Base-by-base conservation (phyloP, 2,888 invertebrate species). In the Dilophus febrilis region DNA sequence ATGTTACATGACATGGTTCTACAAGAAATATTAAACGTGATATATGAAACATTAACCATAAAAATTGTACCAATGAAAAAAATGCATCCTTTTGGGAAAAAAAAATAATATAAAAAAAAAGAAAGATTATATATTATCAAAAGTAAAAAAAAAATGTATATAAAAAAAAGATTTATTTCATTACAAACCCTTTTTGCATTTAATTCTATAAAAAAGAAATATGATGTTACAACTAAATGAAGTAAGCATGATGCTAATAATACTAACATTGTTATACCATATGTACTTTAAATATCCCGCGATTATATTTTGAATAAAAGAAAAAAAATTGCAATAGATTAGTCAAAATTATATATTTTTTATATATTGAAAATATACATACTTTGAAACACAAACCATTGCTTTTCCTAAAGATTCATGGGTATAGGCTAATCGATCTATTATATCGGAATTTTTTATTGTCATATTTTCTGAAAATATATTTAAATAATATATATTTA, bases 171-270 rank as follows among this genome's bases (percentile, higher is more conserved):
- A n/a, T n/a, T n/a, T n/a, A n/a, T n/a, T n/a, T n/a, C 22, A 6
- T 22, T 22, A 6, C 22, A 22, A 22, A 36, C 36, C 27, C 17
- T 60, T 40, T 58, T 61, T 17, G 54, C 59, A 10, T 59, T 51
- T 27, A 65, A 51, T 48, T 67, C 67, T 42, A 65, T 49, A 42
- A 70, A 64, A 1, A 70, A 50, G 48, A 70, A 68, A 47, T 70
- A 71, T 1, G 69, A 64, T 1, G 70, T 71, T 37, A 70, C 68
- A n/a, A 71, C 65, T 32, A 71, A 49, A 47, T 71, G 71, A 37
- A 71, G 53, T 4, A 71, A 53, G 36, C 69, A 70, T 1, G 68
- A 67, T 3, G 66, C 56, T 13, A 67, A 53, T 22, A 67, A 64
- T 2, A 60, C 57, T 2, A 70, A 49, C 34, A 68, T 55, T 1